phyloP scores from a whole-genome alignment of 2,888 invertebrate genomes.

The Hydriomena furcata region DNA sequence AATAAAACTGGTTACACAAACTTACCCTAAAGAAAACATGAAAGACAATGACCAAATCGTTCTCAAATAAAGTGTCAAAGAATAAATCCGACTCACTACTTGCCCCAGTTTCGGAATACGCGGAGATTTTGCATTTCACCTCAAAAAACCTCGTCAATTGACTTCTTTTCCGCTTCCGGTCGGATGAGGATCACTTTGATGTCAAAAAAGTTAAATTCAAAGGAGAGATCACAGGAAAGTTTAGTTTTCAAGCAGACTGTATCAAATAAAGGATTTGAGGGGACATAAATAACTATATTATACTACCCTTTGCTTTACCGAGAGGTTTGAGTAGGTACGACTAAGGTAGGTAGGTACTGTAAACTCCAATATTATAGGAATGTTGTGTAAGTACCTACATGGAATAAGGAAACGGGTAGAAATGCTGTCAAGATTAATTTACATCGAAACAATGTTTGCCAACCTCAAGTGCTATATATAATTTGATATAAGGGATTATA shows the following conservation, averaged over 20 bases:
- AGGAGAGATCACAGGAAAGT: constrained; percentile 31
- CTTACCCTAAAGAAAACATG: constrained; percentile 3
- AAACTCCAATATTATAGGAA: no score
- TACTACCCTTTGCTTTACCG: constrained; percentile 8
- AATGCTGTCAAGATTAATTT: background rate
- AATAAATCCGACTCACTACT: constrained; percentile 11
- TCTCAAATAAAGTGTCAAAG: constrained; percentile 4
- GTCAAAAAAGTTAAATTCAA: constrained; percentile 35
- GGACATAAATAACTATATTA: constrained; percentile 17
- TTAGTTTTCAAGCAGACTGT: constrained; percentile 30
- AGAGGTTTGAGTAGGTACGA: no score
- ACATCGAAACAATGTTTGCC: background rate
- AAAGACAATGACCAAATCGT: constrained; percentile 9
- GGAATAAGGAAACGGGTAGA: background rate
- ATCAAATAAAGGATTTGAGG: constrained; percentile 19
- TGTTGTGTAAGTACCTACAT: background rate
- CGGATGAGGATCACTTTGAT: constrained; percentile 32
- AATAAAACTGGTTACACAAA: no score
- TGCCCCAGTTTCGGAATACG: constrained; percentile 16
- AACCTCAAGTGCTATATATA: no score
- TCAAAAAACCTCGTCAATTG: constrained; percentile 34
- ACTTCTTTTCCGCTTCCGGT: constrained; percentile 31
- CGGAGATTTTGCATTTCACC: constrained; percentile 26
- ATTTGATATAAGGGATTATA: no score
- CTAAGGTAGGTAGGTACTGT: no score